A percentile compares a stretch with the other conserved stretches of the same genome.
These are phyloP conservation scores for Pelmatolapia mariae DNA, from an alignment of 2,113 vertebrate genomes.

Conservation along the genomic window DNA sequence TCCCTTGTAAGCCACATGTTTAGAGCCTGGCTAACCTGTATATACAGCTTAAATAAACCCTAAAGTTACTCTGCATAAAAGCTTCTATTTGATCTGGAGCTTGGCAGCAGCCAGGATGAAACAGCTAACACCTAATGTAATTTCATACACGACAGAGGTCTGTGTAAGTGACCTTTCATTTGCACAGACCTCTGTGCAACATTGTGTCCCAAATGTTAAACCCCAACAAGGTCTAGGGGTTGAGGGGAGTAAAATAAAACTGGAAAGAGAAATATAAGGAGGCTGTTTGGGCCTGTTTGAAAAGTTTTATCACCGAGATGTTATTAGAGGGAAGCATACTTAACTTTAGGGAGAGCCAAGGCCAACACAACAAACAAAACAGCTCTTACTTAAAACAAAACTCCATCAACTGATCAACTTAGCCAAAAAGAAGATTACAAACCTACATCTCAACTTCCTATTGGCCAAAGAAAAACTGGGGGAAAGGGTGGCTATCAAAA, in stretches of 20 bases:
- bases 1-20: not conserved
- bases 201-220: conserved; percentile 2
- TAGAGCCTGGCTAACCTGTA: not conserved
- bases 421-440: not conserved
- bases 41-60: not conserved
- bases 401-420: not conserved
- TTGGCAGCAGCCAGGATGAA: conserved; percentile 24
- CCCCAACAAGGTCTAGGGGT: not conserved
- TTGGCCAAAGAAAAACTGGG: not conserved
- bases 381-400: not conserved
- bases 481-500: not conserved
- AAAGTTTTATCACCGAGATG: not conserved
- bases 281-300: not conserved
- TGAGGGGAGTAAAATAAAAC: not conserved
- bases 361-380: not conserved
- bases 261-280: not conserved
- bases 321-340: not conserved
- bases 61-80: conserved; percentile 46
- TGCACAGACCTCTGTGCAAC: not conserved
- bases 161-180: conserved; percentile 35
- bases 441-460: not conserved
- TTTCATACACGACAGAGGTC: conserved; percentile 52
- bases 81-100: conserved; percentile 47
- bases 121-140: conserved; percentile 56
- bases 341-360: not conserved